Percentiles rank a stretch among this genome's conserved stretches.
These are phyloP conservation scores for Ptiloglossa arizonensis DNA, from an alignment of 1,140 invertebrate species.

Conservation along the genomic window DNA sequence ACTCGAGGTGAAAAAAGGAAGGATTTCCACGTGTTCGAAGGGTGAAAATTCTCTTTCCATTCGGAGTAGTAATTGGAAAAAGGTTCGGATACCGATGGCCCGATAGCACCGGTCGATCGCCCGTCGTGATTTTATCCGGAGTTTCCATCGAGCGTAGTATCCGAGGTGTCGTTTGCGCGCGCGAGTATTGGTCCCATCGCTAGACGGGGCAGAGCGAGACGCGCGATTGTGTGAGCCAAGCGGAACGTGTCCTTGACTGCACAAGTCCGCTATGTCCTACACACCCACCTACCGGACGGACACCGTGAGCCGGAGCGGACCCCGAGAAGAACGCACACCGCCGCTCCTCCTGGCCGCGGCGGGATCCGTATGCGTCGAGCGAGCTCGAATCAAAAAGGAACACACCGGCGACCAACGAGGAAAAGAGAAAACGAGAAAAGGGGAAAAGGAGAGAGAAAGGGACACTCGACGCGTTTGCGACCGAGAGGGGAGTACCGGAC, in stretches of 20 bases:
- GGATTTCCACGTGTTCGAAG: no score
- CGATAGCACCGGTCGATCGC: no score
- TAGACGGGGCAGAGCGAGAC: constrained; percentile 36
- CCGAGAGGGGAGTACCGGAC: not conserved
- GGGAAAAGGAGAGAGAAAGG: not conserved
- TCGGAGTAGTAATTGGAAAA: no score
- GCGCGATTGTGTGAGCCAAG: constrained; percentile 60
- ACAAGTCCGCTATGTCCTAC: constrained; percentile 70
- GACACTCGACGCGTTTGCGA: not conserved
- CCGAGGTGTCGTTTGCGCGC: not conserved
- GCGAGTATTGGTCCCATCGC: constrained; percentile 5
- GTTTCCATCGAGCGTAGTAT: no score
- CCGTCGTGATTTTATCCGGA: no score
- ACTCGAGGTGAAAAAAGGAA: no score
- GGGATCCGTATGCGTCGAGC: constrained; percentile 43
- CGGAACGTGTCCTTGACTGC: constrained; percentile 69
- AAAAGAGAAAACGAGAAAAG: not conserved
- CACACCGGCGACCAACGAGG: not conserved
- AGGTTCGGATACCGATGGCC: no score
- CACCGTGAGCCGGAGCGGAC: constrained; percentile 43
- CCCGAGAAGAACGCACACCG: constrained; percentile 44
- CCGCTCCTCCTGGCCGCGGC: constrained; percentile 32
- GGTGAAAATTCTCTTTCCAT: no score
- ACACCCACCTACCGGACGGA: constrained; percentile 62
- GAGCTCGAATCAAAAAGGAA: constrained; percentile 26